Evolutionary conservation across 37 sponge, comb jelly and placozoan genomes (phyloP).

Genomic region (Eunapius fragilis): DNA sequence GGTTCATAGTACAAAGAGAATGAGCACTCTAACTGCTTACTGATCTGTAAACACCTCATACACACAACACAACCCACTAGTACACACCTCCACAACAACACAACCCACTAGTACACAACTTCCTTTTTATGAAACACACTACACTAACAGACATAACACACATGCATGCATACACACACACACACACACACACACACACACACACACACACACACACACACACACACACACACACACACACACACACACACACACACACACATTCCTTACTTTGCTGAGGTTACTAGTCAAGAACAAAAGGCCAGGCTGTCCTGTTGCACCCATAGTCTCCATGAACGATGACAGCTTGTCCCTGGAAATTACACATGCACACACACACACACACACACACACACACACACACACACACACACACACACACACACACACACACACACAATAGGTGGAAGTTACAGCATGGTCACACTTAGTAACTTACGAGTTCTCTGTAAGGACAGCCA

Average conservation of each 20-base stretch:
- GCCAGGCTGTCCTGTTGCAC: slow-evolving; percentile 82
- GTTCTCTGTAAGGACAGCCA: slow-evolving; percentile 92
- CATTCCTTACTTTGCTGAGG: slow-evolving; percentile 79
- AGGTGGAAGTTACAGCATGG: too few species aligned
- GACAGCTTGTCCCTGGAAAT: slow-evolving; percentile 77
- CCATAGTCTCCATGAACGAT: slow-evolving; percentile 84
- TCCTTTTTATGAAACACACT: too few species aligned
- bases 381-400: neutral
- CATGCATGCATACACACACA: too few species aligned
- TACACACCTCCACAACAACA: too few species aligned
- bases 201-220: neutral
- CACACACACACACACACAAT: too few species aligned
- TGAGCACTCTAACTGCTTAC: too few species aligned
- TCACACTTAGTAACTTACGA: slow-evolving; percentile 51
- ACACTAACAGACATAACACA: too few species aligned
- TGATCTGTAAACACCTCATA: too few species aligned
- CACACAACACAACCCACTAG: too few species aligned
- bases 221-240: neutral
- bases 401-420: too few species aligned
- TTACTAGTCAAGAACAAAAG: slow-evolving; percentile 80
- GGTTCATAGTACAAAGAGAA: too few species aligned
- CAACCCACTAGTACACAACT: too few species aligned
- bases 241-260: slow-evolving; percentile 2
- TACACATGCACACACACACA: neutral
- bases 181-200: neutral